Base-by-base conservation (phyloP, 2,113 vertebrate genomes). In the Heterocephalus glaber region DNA sequence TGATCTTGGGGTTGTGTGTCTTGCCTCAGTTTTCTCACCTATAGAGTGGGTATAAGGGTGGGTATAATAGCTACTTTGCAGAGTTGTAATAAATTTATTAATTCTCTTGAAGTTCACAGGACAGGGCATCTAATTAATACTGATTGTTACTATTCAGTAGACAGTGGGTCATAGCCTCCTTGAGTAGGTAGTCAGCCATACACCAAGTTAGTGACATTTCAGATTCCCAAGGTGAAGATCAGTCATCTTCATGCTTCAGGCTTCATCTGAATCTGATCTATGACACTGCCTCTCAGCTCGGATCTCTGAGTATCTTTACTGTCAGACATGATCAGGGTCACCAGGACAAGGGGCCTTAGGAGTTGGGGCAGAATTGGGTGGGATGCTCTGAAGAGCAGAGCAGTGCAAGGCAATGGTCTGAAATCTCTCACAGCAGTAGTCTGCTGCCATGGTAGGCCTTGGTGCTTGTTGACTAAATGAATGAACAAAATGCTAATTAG, bases 21-120 rank as follows among this genome's bases (percentile, higher is more conserved):
- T 81, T 79, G 86, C 60, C 65, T 86, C 60, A 58, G 33, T 90
- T 94, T 86, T 97, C 83, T 86, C 61, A 79, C 20, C 80, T 85
- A 33, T 61, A 58, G 52, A 68, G 9, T 81, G 60, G 60, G 14
- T 38, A 60, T 82, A 72, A 72, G 41, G 86, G 9, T 79, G 49
- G 58, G 13, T 41, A 61, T 83, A 63, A 85, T 83, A 74, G 35
- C 47, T 88, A 6, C 65, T 82, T 95, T 17, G 44, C 24, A 63
- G 47, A 90, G 13, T 60, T 65, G 12, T 85, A 38, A 60, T 85
- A 58, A 80, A 61, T 90, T n/a, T 90, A 58, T 87, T 54, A 85
- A 90, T 41, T 20, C 20, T 85, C 63, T 58, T 88, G 47, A 90
- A 87, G 81, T 82, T 20, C 33, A 81, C 28, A 92, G 68, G 35